Percentiles rank a stretch among this genome's conserved stretches.
These are phyloP conservation scores for Sebastes elongatus DNA, from an alignment of 2,797 vertebrate species.

Conservation along the genomic window DNA sequence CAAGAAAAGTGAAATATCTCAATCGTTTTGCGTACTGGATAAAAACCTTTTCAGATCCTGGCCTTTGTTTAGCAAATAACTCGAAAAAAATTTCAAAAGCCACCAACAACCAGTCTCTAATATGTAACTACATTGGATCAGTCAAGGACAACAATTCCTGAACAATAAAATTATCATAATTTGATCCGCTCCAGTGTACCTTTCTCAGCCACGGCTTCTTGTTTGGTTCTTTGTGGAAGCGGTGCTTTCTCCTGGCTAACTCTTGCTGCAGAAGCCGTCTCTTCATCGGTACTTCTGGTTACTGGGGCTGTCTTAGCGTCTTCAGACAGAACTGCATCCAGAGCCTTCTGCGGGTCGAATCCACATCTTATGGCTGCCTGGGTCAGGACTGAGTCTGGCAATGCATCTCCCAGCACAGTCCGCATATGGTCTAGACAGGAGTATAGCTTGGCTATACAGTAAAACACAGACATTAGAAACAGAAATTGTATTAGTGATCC, in stretches of 20 bases:
- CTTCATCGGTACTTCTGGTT: conserved; percentile 48
- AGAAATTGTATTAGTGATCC: conserved; percentile 73
- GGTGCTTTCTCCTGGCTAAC: conserved; percentile 66
- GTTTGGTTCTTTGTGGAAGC: conserved; percentile 67
- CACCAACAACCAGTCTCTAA: neutral
- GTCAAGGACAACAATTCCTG: neutral
- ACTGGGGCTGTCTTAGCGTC: conserved; percentile 69
- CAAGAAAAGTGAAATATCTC: neutral
- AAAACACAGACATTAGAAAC: conserved; percentile 1
- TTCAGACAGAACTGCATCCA: conserved; percentile 89
- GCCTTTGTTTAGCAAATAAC: neutral
- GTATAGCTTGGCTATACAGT: conserved; percentile 87
- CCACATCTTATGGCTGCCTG: conserved; percentile 87
- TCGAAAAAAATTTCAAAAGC: neutral
- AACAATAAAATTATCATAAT: neutral
- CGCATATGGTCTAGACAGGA: conserved; percentile 97
- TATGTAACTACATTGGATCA: neutral
- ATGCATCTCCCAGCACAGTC: conserved; percentile 89
- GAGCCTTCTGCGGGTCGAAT: conserved; percentile 91
- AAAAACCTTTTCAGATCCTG: neutral
- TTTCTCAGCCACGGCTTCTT: conserved; percentile 67
- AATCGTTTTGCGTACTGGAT: neutral
- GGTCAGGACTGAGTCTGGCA: conserved; percentile 88
- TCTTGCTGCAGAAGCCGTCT: conserved; percentile 3
- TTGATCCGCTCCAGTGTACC: conserved; percentile 60